Conservation (phyloP, 2,797 vertebrate species). For the Alectoris magna region DNA sequence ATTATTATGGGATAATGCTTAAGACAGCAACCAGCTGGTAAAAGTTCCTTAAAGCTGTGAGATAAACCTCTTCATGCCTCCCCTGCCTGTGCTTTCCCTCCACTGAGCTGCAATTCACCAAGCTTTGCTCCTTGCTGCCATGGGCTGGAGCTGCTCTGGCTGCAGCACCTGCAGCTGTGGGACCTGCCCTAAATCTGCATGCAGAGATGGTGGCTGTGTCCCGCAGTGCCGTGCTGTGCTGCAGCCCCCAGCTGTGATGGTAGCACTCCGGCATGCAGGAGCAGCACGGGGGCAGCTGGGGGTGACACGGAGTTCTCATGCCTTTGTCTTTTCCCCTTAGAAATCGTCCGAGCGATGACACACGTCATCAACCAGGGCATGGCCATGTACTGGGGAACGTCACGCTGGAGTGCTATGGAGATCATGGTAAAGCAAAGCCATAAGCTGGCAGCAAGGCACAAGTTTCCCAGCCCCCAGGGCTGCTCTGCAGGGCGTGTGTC, state of each 20-base stretch:
- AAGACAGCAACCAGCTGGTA: neutral
- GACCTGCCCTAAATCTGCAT: neutral
- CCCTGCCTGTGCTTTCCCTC: neutral
- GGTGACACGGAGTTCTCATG: neutral
- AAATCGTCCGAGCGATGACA: constrained; percentile 98
- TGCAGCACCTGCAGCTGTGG: neutral
- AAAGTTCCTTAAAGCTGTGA: neutral
- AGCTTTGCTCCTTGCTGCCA: neutral
- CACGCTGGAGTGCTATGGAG: constrained; percentile 98
- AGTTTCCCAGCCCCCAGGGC: too few species aligned
- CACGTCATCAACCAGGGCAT: constrained; percentile 98
- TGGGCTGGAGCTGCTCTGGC: neutral
- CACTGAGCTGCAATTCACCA: too few species aligned
- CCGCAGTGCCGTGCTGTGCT: neutral
- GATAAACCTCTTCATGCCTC: rapidly evolving
- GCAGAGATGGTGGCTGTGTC: neutral
- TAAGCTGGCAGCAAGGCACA: too few species aligned
- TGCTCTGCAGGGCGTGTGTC: too few species aligned
- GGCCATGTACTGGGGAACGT: constrained; percentile 99
- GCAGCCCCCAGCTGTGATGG: neutral
- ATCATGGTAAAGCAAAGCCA: constrained; percentile 89
- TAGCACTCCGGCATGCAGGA: rapidly evolving
- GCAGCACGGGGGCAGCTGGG: neutral
- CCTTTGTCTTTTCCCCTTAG: constrained; percentile 63
- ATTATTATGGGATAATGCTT: rapidly evolving